Evolutionary conservation across 2,113 vertebrate genomes (phyloP).

Genomic region (Otus sunia): DNA sequence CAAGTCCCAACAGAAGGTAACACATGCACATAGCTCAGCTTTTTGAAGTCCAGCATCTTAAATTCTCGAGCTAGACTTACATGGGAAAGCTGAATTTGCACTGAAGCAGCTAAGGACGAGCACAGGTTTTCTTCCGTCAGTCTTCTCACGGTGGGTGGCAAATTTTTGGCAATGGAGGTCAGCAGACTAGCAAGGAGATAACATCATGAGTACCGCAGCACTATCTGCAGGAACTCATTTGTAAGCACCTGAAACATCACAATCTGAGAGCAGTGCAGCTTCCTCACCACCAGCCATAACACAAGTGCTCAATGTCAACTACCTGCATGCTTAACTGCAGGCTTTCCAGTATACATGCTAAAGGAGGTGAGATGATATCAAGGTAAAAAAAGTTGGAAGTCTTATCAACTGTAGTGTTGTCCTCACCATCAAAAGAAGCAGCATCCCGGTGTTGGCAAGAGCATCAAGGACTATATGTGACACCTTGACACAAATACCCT

Average conservation of each 20-base stretch:
- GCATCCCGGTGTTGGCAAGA: background rate
- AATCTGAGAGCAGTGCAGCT: background rate
- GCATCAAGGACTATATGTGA: rapidly evolving
- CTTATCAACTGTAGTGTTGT: rapidly evolving
- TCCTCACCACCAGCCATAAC: background rate
- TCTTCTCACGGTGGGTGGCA: background rate
- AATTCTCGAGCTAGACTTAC: background rate
- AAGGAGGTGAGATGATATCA: background rate
- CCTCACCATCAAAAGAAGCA: background rate
- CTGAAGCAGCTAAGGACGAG: background rate
- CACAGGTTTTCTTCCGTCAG: background rate
- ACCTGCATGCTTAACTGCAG: background rate
- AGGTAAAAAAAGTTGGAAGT: background rate
- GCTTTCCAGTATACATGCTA: rapidly evolving
- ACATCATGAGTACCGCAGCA: background rate
- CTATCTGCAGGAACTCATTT: background rate
- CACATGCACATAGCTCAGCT: background rate
- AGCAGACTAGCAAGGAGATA: background rate
- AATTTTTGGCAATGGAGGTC: background rate
- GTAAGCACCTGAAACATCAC: background rate
- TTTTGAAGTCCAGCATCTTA: background rate
- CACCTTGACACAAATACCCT: background rate
- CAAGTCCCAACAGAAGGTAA: background rate
- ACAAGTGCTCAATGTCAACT: rapidly evolving
- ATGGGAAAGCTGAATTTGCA: background rate